Percentiles rank a stretch among this genome's conserved stretches.
Evolutionary conservation across 1,140 invertebrate genomes (phyloP).

Genomic region (Coptotermes formosanus): DNA sequence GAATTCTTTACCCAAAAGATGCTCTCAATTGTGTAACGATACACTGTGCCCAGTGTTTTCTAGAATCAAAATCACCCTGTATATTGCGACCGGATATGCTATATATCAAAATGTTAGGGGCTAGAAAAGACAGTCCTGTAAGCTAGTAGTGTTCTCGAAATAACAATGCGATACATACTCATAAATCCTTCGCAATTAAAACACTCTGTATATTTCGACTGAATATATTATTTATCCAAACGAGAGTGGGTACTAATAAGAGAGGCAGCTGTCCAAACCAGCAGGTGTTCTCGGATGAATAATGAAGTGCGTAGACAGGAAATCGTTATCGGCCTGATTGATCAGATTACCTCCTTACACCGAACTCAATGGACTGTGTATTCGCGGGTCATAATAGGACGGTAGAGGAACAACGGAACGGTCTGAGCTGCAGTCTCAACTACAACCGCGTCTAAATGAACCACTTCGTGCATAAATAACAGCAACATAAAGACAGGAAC

Average conservation of each 20-base stretch:
- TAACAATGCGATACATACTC: not conserved
- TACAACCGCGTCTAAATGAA: not conserved
- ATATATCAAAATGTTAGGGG: not conserved
- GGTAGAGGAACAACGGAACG: not conserved
- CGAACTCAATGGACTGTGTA: not conserved
- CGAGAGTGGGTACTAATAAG: not conserved
- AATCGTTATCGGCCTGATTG: constrained; percentile 1
- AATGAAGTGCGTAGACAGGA: not conserved
- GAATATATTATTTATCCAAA: not conserved
- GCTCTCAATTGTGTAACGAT: not conserved
- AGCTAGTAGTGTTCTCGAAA: not conserved
- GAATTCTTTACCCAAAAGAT: not conserved
- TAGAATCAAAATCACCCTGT: not conserved
- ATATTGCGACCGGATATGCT: not conserved
- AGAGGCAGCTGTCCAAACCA: not conserved
- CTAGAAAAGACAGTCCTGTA: not conserved
- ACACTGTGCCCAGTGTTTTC: too few relatives aligned
- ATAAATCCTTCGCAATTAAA: too few relatives aligned
- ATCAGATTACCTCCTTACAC: not conserved
- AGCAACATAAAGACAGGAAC: not conserved
- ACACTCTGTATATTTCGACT: not conserved
- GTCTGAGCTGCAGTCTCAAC: not conserved
- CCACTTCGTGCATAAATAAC: too few relatives aligned
- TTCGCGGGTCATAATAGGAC: not conserved
- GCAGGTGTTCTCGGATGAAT: constrained; percentile 1